Percentiles rank a stretch among this genome's conserved stretches.
Conservation (phyloP, 2,888 invertebrate genomes). For the Apotomis turbidana region DNA sequence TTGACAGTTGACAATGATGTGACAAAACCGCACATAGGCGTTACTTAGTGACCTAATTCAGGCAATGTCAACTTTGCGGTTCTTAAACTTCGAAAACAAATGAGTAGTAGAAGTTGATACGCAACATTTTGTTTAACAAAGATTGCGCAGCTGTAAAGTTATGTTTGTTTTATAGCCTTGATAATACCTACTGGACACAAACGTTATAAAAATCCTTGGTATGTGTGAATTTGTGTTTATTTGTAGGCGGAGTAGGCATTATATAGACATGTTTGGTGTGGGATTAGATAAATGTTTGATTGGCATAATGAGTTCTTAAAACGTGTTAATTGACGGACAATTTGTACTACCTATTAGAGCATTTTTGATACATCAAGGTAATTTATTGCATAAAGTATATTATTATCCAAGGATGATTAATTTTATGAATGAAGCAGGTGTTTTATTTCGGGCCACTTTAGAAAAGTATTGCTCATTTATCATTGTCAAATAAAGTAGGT, state of each 20-base stretch:
- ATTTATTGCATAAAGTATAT: not conserved
- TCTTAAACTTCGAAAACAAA: not conserved
- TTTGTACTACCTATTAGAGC: conserved; percentile 15
- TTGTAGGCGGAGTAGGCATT: conserved; percentile 33
- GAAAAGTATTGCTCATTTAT: not conserved
- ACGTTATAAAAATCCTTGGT: conserved; percentile 20
- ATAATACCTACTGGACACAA: conserved; percentile 7
- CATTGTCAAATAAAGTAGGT: too few relatives aligned
- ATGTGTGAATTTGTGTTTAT: conserved; percentile 39
- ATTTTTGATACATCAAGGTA: not conserved
- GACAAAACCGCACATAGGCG: conserved; percentile 32
- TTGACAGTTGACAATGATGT: conserved; percentile 30
- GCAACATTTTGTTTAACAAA: not conserved
- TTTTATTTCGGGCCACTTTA: not conserved
- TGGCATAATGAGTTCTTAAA: conserved; percentile 32
- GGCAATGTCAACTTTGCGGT: conserved; percentile 16
- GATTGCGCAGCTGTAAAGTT: conserved; percentile 20
- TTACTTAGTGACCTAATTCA: conserved; percentile 25
- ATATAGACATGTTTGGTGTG: conserved; percentile 29
- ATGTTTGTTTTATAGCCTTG: conserved; percentile 34
- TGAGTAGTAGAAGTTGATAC: not conserved
- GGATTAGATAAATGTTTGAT: conserved; percentile 40
- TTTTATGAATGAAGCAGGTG: not conserved
- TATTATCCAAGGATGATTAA: not conserved
- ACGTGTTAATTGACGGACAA: conserved; percentile 26